A percentile compares a stretch with the other conserved stretches of the same genome.
Evolutionary conservation across 2,797 vertebrate genomes (phyloP).

Genomic region (Channa striata): DNA sequence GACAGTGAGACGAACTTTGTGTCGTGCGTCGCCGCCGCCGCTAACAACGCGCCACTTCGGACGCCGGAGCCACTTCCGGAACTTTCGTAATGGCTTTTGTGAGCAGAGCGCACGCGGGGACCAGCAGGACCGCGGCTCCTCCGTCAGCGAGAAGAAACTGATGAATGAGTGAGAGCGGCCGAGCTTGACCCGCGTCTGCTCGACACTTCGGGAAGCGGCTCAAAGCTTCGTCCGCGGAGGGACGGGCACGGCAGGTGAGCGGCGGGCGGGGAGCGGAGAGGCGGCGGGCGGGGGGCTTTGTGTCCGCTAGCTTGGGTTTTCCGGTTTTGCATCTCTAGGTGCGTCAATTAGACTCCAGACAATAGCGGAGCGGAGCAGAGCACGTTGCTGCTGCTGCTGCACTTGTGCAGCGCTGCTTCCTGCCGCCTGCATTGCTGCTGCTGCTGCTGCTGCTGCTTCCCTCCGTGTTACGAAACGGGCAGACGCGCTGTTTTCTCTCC

Average conservation of each 20-base stretch:
- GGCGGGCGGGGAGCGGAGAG: conserved; percentile 34
- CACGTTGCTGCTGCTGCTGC: too few species aligned
- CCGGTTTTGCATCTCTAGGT: background rate
- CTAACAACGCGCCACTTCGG: conserved; percentile 38
- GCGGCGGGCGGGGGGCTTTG: background rate
- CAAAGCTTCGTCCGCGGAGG: conserved; percentile 19
- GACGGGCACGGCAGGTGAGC: conserved; percentile 67
- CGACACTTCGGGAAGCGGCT: conserved; percentile 10
- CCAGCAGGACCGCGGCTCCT: conserved; percentile 51
- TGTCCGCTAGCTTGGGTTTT: conserved; percentile 9
- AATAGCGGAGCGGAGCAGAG: conserved; percentile 66
- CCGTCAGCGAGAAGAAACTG: conserved; percentile 39
- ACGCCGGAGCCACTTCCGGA: conserved; percentile 74
- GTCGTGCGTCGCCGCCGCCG: background rate
- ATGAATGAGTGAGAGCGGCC: conserved; percentile 60
- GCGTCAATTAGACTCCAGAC: conserved; percentile 59
- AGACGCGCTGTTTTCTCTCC: conserved; percentile 30
- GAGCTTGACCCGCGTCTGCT: conserved; percentile 39
- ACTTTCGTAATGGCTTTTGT: conserved; percentile 69
- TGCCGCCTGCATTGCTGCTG: conserved; percentile 55
- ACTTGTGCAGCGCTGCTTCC: conserved; percentile 37
- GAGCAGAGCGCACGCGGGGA: conserved; percentile 51
- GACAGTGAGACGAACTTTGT: too few species aligned
- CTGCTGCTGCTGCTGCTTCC: conserved; percentile 46
- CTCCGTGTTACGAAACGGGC: conserved; percentile 66